Percentiles rank a stretch among this genome's conserved stretches.
Conservation (phyloP, 2,113 vertebrate genomes). For the Peromyscus californicus region DNA sequence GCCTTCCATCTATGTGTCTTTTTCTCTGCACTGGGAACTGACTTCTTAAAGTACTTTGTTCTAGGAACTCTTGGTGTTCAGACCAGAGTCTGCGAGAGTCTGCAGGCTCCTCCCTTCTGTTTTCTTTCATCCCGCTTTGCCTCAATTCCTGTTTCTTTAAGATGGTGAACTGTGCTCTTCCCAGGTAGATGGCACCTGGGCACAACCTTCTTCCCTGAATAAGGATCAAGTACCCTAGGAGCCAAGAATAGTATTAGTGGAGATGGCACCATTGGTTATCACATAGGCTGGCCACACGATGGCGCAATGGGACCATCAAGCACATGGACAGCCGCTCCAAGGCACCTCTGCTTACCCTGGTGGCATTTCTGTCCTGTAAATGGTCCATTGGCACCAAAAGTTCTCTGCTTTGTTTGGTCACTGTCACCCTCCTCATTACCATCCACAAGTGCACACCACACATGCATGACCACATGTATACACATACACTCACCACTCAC, state of each 20-base stretch:
- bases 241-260: not conserved
- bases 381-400: constrained; percentile 9
- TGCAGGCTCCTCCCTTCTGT: not conserved
- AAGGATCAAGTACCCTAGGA: not conserved
- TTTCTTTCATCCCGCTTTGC: not conserved
- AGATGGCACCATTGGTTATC: not conserved
- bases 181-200: not conserved
- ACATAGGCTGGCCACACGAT: constrained; percentile 66
- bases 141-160: not conserved
- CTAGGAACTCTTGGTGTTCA: not conserved
- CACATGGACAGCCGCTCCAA: accelerated
- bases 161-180: not conserved
- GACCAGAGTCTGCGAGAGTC: too few species aligned
- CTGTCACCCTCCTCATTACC: not conserved
- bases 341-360: not conserved
- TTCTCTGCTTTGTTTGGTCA: constrained; percentile 47
- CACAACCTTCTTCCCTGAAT: not conserved
- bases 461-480: too few species aligned
- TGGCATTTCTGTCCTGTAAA: not conserved
- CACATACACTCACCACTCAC: not conserved
- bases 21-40: not conserved
- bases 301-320: constrained; percentile 78
- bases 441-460: not conserved
- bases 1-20: not conserved
- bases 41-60: not conserved